Percentiles rank a stretch among this genome's conserved stretches.
Evolutionary conservation across 2,888 invertebrate genomes (phyloP).

Genomic region (Chrysina gloriosa): DNA sequence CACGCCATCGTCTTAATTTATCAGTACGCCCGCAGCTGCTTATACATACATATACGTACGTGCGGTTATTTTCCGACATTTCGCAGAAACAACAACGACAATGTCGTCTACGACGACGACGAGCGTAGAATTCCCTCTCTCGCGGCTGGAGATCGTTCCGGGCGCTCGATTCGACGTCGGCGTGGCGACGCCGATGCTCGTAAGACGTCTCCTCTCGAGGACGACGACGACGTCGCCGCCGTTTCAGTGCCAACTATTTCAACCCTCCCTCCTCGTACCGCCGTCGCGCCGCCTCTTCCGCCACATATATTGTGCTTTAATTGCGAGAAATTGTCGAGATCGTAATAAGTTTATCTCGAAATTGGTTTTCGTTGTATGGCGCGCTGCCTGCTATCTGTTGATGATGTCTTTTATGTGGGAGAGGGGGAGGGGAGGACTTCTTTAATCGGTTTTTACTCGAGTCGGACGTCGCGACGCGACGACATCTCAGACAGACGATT

Average conservation of each 20-base stretch:
- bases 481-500: no score
- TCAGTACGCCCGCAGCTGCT: no score
- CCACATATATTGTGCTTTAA: conserved; percentile 30
- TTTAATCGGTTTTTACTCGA: background rate
- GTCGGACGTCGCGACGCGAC: background rate
- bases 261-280: background rate
- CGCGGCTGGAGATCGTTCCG: background rate
- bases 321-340: conserved; percentile 36
- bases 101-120: no score
- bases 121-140: no score
- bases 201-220: background rate
- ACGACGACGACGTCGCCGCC: background rate
- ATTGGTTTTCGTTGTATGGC: conserved; percentile 35
- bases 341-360: conserved; percentile 39
- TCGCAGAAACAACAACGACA: no score
- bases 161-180: no score
- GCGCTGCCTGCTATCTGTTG: background rate
- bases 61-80: no score
- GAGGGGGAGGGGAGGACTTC: background rate
- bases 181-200: background rate
- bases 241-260: conserved; percentile 15
- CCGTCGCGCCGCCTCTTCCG: background rate
- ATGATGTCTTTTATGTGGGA: background rate
- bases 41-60: no score
- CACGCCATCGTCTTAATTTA: no score